Base-by-base conservation (phyloP, 2,113 vertebrate genomes). In the Rattus rattus region DNA sequence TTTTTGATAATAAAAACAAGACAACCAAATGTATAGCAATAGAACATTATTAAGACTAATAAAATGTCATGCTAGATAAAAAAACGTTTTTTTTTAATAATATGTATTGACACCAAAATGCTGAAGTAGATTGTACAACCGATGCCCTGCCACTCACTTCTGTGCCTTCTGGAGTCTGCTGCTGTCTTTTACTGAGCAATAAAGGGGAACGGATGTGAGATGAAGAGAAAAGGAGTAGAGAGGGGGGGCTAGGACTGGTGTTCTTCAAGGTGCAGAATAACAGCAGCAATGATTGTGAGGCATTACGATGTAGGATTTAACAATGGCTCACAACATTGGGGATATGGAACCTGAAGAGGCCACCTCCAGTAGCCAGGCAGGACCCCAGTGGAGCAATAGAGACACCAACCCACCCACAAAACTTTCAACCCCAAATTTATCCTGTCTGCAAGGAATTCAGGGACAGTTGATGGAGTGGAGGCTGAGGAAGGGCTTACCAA, bases 1-100 rank as follows among this genome's bases (percentile, higher is more conserved):
- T 49, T 96, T 43, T 77, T 87, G 43, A 77, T 90, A 92, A 65
- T 79, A 90, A 90, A 70, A 39, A 1, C 4, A 22, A 81, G 80
- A 87, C 20, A 83, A 91, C 33, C 52, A 73, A 73, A 19, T 94
- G 54, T 30, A 19, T 84, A 92, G 47, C 36, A 83, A 47, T 83
- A 76, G n/a, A 52, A 86, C 76, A 92, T 70, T 77, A 3, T 52
- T 96, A 77, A 70, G 70, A 52, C n/a, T 39, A 76, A 84, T 81
- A 24, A 75, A 83, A 52, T 36, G 16, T 79, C 67, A 24, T 22
- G 28, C 89, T 88, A 43, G 67, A 69, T 69, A 28, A 4, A 33
- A 69, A 12, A 33, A 33, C 30, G 33, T 33, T 33, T 69, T 92
- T 95, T 47, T 88, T 88, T 84, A 63, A 73, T 8, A 79, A 47